These are phyloP conservation scores for Oxyruncus cristatus DNA, from an alignment of 2,113 vertebrate species.

Conservation along the genomic window DNA sequence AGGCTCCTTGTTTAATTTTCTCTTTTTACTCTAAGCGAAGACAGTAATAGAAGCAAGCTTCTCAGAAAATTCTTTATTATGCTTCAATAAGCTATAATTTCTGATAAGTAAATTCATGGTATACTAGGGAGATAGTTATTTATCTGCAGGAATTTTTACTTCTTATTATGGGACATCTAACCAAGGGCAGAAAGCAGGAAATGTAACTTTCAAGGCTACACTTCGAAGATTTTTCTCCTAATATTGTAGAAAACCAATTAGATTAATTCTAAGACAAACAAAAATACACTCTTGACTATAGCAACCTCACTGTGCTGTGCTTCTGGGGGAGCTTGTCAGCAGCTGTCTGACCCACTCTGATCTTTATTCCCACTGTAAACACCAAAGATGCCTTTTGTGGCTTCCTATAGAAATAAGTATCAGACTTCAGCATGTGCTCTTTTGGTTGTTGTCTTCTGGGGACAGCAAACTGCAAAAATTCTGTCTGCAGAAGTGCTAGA, in stretches of 20 bases:
- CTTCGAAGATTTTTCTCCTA: neutral
- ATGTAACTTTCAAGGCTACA: neutral
- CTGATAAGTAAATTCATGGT: neutral
- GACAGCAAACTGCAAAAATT: neutral
- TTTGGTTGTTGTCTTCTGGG: neutral
- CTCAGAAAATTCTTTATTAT: neutral
- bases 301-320: constrained; percentile 56
- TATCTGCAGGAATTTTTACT: neutral
- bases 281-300: constrained; percentile 21
- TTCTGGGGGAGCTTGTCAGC: constrained; percentile 58
- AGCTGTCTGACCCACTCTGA: constrained; percentile 69
- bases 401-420: constrained; percentile 60
- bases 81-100: neutral
- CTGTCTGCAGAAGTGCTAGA: constrained; percentile 4
- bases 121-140: neutral
- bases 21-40: neutral
- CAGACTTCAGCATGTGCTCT: constrained; percentile 28
- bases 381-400: constrained; percentile 70
- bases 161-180: neutral
- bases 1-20: neutral
- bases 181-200: neutral
- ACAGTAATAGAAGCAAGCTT: neutral
- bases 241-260: constrained; percentile 6
- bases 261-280: neutral
- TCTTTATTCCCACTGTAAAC: constrained; percentile 63